A percentile compares a stretch with the other conserved stretches of the same genome.
These are phyloP conservation scores for Galeopterus variegatus DNA, from an alignment of 2,113 vertebrate genomes.

Conservation along the genomic window DNA sequence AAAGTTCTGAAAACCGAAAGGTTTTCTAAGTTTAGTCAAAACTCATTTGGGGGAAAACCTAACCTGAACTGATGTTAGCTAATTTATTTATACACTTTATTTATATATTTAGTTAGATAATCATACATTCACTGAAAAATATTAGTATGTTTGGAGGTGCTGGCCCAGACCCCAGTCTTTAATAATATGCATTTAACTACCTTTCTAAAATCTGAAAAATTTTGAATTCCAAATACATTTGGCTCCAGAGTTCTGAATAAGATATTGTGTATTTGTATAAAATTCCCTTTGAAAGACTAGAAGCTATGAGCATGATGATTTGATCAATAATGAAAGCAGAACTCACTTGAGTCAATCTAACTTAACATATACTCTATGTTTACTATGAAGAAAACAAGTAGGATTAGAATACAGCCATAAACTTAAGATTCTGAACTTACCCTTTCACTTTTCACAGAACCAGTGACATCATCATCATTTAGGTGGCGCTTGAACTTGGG, in stretches of 20 bases:
- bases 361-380: not conserved
- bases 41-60: conserved; percentile 11
- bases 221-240: conserved; percentile 4
- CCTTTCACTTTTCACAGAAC: conserved; percentile 97
- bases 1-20: conserved; percentile 9
- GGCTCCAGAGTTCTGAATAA: not conserved
- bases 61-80: not conserved
- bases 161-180: not conserved
- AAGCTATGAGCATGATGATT: not conserved
- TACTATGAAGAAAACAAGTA: conserved; percentile 27
- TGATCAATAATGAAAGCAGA: not conserved
- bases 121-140: conserved; percentile 35
- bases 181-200: not conserved
- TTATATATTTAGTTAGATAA: not conserved
- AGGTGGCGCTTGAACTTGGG: conserved; percentile 99
- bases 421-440: conserved; percentile 88
- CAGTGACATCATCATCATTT: conserved; percentile 98
- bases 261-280: not conserved
- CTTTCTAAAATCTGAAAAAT: conserved; percentile 53
- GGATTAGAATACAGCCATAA: not conserved
- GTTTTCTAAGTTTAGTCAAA: not conserved
- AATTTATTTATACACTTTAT: not conserved
- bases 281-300: conserved; percentile 23
- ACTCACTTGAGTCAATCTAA: not conserved
- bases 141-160: not conserved